Percentiles rank a stretch among this genome's conserved stretches.
phyloP scores from a whole-genome alignment of 2,888 invertebrate species.

The Polylopha cassiicola region DNA sequence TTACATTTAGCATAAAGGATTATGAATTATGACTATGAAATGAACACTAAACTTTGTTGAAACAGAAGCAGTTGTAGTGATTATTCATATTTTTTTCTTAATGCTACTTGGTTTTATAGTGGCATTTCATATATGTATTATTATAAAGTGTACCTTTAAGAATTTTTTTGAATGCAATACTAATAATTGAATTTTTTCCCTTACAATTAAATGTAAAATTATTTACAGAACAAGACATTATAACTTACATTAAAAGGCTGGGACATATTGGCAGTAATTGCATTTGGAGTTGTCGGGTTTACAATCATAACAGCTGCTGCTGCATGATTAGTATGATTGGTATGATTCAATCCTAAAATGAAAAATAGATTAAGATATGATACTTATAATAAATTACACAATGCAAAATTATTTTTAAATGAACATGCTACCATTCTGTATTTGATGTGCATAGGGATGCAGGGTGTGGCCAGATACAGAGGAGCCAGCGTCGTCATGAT shows the following conservation, averaged over 20 bases:
- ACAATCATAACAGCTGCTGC: slow-evolving; percentile 76
- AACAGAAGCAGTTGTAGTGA: no score
- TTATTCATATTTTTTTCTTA: no score
- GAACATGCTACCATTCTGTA: slow-evolving; percentile 60
- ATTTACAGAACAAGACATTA: background rate
- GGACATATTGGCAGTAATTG: slow-evolving; percentile 60
- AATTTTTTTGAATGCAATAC: no score
- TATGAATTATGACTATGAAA: no score
- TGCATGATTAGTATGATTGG: slow-evolving; percentile 71
- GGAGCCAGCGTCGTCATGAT: slow-evolving; percentile 59
- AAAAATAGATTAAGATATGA: slow-evolving; percentile 14
- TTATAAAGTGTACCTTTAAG: no score
- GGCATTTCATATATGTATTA: no score
- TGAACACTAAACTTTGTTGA: no score
- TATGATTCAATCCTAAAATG: slow-evolving; percentile 60
- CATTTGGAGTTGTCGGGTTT: slow-evolving; percentile 72
- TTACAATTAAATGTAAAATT: background rate
- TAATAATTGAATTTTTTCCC: no score
- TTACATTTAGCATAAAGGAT: no score
- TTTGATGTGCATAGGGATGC: slow-evolving; percentile 67
- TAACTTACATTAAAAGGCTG: slow-evolving; percentile 65
- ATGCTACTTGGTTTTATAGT: no score
- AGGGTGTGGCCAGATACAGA: slow-evolving; percentile 57
- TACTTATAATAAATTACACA: background rate
- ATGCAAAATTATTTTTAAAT: background rate